Evolutionary conservation across 2,113 vertebrate species (phyloP), one percentile per base, ranked within the genome.

Genomic region (Syngnathus typhle): DNA sequence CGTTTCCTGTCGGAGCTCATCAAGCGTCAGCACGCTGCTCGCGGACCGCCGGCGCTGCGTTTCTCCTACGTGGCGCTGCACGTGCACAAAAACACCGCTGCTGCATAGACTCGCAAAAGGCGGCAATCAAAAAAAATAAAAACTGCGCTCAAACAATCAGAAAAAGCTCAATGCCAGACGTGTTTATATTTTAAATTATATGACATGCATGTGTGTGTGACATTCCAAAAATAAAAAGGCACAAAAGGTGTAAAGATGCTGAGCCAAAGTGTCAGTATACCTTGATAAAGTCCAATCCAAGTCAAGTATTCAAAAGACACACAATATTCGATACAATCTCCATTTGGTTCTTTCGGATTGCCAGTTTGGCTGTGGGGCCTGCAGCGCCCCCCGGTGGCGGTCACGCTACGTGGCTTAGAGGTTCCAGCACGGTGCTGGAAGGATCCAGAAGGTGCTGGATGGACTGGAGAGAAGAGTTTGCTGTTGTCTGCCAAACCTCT

Each of bases 1-100:
- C 41, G 38, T 37, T 82, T 80, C 74, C 81, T 92, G 70, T 89
- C 89, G 0, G 86, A 90, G 60, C 86, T 91, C 75, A 75, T 92
- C 65, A 84, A 74, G 23, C 82, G 72, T 71, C 81, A 11, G 41
- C 80, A 87, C 16, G 72, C 47, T 0, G 79, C 82, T 9, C 55
- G 65, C 19, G 78, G 86, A 6, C 84, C 83, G 0, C 80, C 80
- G 0, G 55, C 76, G 56, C 75, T 92, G 12, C 62, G 69, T 0
- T 88, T 89, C 59, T 72, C 68, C 8, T 89, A 90, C 70, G 61
- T 63, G 59, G 64, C 84, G 6, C 36, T 56, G 63, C 81, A 78
- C 0, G 47, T 84, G 21, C 86, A 88, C 71, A 82, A 46, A 70
- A 87, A 89, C 13, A 81, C 81, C 1, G 12, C 32, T 1, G 3